Evolutionary conservation across 2,113 vertebrate genomes (phyloP).

Genomic region (Formicarius rufipectus): DNA sequence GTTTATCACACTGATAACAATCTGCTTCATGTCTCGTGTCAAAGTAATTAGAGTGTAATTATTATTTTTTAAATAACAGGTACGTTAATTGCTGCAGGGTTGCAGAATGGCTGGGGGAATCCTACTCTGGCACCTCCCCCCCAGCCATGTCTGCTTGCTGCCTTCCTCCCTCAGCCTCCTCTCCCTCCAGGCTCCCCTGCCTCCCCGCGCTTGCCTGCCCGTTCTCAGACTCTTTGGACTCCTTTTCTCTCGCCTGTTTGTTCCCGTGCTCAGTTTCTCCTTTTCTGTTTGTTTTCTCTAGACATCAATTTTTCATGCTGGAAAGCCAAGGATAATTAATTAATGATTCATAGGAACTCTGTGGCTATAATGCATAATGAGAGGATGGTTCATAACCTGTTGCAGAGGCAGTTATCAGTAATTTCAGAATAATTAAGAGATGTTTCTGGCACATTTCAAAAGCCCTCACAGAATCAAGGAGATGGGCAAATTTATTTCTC

Average conservation of each 20-base stretch:
- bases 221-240: neutral
- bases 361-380: constrained; percentile 34
- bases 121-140: neutral
- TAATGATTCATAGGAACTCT: constrained; percentile 53
- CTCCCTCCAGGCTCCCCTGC: neutral
- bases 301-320: constrained; percentile 49
- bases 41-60: constrained; percentile 68
- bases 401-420: constrained; percentile 14
- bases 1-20: constrained; percentile 67
- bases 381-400: constrained; percentile 42
- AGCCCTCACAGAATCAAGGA: neutral
- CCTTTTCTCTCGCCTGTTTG: neutral
- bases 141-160: neutral
- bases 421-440: constrained; percentile 36
- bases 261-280: neutral
- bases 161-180: neutral
- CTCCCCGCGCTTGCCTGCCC: no score
- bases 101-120: constrained; percentile 20
- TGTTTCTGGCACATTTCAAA: neutral
- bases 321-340: constrained; percentile 49
- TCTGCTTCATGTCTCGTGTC: constrained; percentile 69
- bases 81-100: constrained; percentile 53
- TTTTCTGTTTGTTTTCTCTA: constrained; percentile 48
- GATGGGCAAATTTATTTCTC: neutral
- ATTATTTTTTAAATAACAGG: constrained; percentile 43